Evolutionary conservation across 2,797 vertebrate genomes (phyloP), one percentile per base, ranked within the genome.

Genomic region (Premnoplex brunnescens): DNA sequence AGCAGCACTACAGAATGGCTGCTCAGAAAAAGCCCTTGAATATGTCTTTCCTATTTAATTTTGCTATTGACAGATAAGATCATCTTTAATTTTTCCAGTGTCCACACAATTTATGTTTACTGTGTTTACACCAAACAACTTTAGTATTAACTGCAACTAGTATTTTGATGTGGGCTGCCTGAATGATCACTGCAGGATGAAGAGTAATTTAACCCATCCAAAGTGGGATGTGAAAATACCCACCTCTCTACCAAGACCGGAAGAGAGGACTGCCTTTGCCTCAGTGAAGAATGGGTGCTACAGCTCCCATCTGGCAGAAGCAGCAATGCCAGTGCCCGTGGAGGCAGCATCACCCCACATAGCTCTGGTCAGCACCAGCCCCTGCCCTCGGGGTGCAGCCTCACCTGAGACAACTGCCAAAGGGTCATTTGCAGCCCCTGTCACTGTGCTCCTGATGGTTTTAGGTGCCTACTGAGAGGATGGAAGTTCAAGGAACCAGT

Each of bases 381-480:
- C 28, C 54, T 81, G 48, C 21, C 52, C 62, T 67, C 0, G 0
- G 36, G 4, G 8, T 30, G 36, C n/a, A 54, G 23, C 64, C 21
- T 54, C 27, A 3, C 32, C 2, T 21, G 54, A 36, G 23, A 67
- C 14, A 66, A 30, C 13, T 32, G 27, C 5, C 67, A 9, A 0
- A 13, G 27, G 12, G n/a, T 19, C 44, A 48, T 54, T 27, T 39
- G 34, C 32, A 60, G 51, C 20, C 15, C 28, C 44, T 59, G 27
- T 7, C 20, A 4, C 34, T 16, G 28, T 19, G 11, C 37, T 28
- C 0, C 0, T 10, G 39, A 6, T 22, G 20, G 44, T n/a, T 71
- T 67, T 55, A 30, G 27, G 8, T 39, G 36, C 60, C 34, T 67
- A 2, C 37, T 44, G 22, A 64, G 51, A 41, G 19, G 59, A 32